phyloP scores from a whole-genome alignment of 2,113 vertebrate genomes.

The Siniperca chuatsi region DNA sequence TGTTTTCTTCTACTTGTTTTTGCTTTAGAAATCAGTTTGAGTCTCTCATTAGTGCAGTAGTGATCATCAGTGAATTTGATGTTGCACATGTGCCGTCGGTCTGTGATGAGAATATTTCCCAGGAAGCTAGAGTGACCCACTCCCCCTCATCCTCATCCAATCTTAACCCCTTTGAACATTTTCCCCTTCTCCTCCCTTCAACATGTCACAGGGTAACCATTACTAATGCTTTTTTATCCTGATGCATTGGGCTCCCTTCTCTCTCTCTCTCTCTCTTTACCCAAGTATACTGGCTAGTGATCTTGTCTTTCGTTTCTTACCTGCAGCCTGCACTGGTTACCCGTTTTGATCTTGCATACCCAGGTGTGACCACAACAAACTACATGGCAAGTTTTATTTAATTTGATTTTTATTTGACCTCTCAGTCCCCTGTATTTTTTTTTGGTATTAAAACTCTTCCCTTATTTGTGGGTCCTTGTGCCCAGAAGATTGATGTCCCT shows the following conservation, averaged over 20 bases:
- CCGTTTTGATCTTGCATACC: constrained; percentile 86
- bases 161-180: constrained; percentile 29
- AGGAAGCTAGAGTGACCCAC: constrained; percentile 36
- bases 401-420: constrained; percentile 56
- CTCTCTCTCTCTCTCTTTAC: constrained; percentile 22
- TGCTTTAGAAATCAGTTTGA: not conserved
- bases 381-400: constrained; percentile 86
- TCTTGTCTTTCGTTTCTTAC: constrained; percentile 78
- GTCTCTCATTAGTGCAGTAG: not conserved
- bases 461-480: constrained; percentile 21
- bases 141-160: constrained; percentile 50
- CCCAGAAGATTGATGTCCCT: constrained; percentile 24
- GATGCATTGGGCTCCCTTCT: constrained; percentile 25
- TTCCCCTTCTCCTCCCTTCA: not conserved
- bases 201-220: constrained; percentile 43
- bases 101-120: not conserved
- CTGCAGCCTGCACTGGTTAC: constrained; percentile 86
- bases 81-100: constrained; percentile 5
- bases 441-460: not conserved
- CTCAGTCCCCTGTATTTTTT: constrained; percentile 8
- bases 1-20: not conserved
- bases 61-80: not conserved
- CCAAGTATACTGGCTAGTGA: constrained; percentile 67
- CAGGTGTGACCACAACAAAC: constrained; percentile 84
- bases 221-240: constrained; percentile 41